Conservation (phyloP, 2,888 invertebrate genomes). For the Caenorhabditis imperialis region DNA sequence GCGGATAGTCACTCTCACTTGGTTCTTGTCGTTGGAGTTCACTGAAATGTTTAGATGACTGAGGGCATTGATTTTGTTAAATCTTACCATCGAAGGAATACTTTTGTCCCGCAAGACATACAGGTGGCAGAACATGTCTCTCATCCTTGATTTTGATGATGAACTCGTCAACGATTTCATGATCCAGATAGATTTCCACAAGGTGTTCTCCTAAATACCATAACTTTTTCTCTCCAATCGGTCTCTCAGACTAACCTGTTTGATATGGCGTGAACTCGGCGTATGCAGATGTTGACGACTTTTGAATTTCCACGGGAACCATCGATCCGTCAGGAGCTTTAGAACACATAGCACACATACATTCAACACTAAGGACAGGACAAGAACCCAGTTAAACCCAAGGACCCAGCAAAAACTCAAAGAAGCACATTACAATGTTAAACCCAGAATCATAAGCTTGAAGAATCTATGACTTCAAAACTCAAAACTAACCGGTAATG, state of each 20-base stretch:
- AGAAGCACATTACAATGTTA: constrained; percentile 21
- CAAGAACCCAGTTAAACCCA: constrained; percentile 40
- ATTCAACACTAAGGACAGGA: constrained; percentile 34
- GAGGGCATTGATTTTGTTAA: too few relatives aligned
- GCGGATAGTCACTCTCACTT: constrained; percentile 68
- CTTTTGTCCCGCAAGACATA: constrained; percentile 65
- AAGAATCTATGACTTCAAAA: not conserved
- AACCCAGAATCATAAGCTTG: constrained; percentile 15
- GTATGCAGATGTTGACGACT: constrained; percentile 65
- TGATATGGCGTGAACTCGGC: constrained; percentile 53
- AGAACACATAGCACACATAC: constrained; percentile 55
- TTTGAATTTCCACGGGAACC: constrained; percentile 65
- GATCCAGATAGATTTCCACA: constrained; percentile 69
- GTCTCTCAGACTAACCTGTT: constrained; percentile 21
- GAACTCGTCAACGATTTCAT: constrained; percentile 54
- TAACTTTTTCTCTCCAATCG: not conserved
- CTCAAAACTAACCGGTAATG: constrained; percentile 70
- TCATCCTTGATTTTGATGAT: constrained; percentile 48
- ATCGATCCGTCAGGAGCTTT: constrained; percentile 71
- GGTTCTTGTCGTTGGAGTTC: constrained; percentile 62
- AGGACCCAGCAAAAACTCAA: constrained; percentile 1
- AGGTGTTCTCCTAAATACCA: constrained; percentile 65
- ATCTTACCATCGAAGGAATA: constrained; percentile 67
- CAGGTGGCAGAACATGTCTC: constrained; percentile 51
- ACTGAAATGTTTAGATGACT: too few relatives aligned